These are phyloP conservation scores for Strix uralensis DNA, from an alignment of 2,113 vertebrate genomes.

Conservation along the genomic window DNA sequence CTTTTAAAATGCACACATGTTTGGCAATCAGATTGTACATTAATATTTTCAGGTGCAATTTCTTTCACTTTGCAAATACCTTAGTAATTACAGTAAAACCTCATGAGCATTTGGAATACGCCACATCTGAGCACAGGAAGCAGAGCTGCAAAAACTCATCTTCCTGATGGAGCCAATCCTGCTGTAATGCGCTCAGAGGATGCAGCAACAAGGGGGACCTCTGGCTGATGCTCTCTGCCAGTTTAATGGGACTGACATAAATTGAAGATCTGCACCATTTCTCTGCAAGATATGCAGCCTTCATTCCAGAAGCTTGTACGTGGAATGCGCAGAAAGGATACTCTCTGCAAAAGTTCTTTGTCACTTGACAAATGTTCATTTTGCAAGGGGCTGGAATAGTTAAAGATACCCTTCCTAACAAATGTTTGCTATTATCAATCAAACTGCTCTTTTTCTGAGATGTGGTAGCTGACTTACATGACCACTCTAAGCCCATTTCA, in stretches of 20 bases:
- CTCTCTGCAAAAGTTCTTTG: background rate
- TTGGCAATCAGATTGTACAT: background rate
- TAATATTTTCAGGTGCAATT: slow-evolving; percentile 27
- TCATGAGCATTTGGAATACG: background rate
- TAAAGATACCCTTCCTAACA: background rate
- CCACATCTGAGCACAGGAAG: background rate
- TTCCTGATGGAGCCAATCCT: background rate
- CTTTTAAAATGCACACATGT: background rate
- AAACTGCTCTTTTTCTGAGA: background rate
- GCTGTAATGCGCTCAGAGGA: accelerated
- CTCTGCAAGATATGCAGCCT: background rate
- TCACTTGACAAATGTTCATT: background rate
- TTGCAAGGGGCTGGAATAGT: background rate
- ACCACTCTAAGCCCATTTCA: background rate
- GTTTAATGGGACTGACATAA: background rate
- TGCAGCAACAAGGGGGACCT: background rate
- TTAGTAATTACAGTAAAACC: background rate
- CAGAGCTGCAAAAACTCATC: background rate
- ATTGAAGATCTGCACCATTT: background rate
- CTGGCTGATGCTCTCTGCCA: background rate
- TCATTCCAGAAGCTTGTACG: background rate
- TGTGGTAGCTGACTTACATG: background rate
- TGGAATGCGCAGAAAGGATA: background rate
- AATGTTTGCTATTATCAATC: background rate
- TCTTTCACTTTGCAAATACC: background rate